Evolutionary conservation across 64 coral and sea anemone genomes (phyloP), one percentile per base, ranked within the genome.

Genomic region (Pachyseris speciosa): DNA sequence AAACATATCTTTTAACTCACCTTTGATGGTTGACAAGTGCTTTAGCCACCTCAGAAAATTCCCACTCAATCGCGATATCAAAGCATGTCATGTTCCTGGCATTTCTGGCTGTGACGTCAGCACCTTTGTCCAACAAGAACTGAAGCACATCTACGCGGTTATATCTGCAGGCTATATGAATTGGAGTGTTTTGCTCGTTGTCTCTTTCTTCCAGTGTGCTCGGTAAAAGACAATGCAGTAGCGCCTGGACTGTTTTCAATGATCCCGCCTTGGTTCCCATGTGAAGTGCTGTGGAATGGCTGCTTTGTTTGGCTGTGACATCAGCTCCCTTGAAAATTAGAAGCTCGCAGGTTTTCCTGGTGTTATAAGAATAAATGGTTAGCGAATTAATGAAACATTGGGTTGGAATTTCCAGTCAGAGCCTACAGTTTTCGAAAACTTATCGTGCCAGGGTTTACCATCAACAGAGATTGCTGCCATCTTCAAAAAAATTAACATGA

Each of bases 1-100:
- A 19, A 38, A 5, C 1, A 16, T 9, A 15, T 27, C 2, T 17
- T 39, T 71, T 15, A 37, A 26, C 32, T 11, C 38, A 95, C 94
- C 94, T 92, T 11, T 80, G 47, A 60, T 95, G 94, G 4, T 81
- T 67, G 2, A 96, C 63, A n/a, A 96, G 72, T 32, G 90, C 87
- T 28, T 60, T 74, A 9, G 94, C 94, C 1, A 93, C 90, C 9
- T 89, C 78, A 19, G 40, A 74, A 11, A 50, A 66, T 48, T 88
- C 94, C 90, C 85, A 93, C 16, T 96, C 94, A 24, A 96, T 89
- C 11, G 94, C 94, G 3, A 96, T 65, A 58, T 96, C 94, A 24
- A 96, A 34, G 41, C 94, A 96, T 12, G 89, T 84, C 66, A 83
- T 83, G n/a, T 49, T 68, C 25, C 68, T 41, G 16, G 37, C 47